Base-by-base conservation (phyloP, 2,888 invertebrate genomes). In the Dryobotodes eremita region DNA sequence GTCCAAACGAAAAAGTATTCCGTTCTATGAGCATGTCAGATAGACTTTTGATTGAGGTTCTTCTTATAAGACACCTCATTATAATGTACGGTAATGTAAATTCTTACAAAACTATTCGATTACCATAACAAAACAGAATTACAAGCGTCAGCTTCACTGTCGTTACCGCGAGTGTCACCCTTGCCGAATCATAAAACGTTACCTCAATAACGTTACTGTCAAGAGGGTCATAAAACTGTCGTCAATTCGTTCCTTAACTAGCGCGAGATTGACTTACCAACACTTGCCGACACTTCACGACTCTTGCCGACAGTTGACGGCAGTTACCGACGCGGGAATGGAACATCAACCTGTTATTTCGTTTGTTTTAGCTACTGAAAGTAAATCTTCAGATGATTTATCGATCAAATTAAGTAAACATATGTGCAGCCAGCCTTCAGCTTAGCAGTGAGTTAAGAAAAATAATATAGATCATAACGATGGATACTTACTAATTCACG, bases 181-280 rank as follows among this genome's bases (percentile, higher is more conserved):
- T 70, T 62, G 3, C 61, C 2, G 8, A 88, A 86, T 91, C 92
- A 89, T 95, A 95, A 95, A 95, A 77, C 73, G 83, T 77, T 86
- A 89, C 94, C 94, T 94, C 91, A 89, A 92, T 93, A 92, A 93
- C 92, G 92, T 93, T 92, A 91, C 91, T 55, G 89, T 80, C 88
- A 94, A 95, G 92, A 92, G 89, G 88, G 80, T 92, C 94, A 90
- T 96, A 96, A 96, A 96, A 91, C 83, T 90, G 92, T 91, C 92
- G 92, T 91, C 94, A 91, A 94, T 94, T 92, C 92, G 91, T 93
- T 92, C 89, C 93, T 93, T 94, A 94, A 94, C 94, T 90, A 84
- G 86, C 84, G 74, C 80, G 90, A 93, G 94, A 95, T 95, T 94
- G 93, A 92, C 91, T 93, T 77, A 71, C 70, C 79, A 36, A 36